Percentiles rank a stretch among this genome's conserved stretches.
These are phyloP conservation scores for Scaptomyza tumidula DNA, from an alignment of 2,888 invertebrate species.

Conservation along the genomic window DNA sequence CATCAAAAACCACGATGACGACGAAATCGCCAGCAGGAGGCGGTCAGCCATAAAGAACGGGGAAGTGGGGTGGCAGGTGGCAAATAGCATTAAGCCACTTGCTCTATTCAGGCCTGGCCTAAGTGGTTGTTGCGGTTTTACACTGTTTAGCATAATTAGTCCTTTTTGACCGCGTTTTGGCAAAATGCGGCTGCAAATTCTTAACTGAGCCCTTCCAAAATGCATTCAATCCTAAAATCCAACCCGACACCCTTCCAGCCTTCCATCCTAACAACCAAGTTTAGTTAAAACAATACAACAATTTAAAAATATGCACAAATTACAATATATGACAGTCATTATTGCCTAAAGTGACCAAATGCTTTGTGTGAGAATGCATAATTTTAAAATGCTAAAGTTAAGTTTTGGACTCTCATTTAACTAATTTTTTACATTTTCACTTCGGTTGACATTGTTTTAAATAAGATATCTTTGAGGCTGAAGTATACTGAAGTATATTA, in stretches of 20 bases:
- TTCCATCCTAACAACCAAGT: background rate
- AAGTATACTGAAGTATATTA: no score
- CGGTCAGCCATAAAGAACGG: background rate
- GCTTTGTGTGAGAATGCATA: no score
- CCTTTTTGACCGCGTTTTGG: slow-evolving; percentile 75
- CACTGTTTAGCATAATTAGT: slow-evolving; percentile 81
- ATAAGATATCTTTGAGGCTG: no score
- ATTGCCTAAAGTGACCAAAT: background rate
- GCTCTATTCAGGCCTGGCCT: slow-evolving; percentile 49
- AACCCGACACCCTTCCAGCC: background rate
- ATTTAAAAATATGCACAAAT: slow-evolving; percentile 21
- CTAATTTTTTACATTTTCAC: no score
- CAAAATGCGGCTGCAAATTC: slow-evolving; percentile 65
- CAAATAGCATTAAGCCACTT: slow-evolving; percentile 6
- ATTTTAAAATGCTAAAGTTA: no score
- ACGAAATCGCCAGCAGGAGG: background rate
- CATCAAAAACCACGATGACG: slow-evolving; percentile 25
- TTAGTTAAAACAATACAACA: slow-evolving; percentile 1
- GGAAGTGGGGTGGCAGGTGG: background rate
- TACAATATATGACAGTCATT: slow-evolving; percentile 18
- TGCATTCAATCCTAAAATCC: slow-evolving; percentile 23
- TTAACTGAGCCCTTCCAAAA: slow-evolving; percentile 33
- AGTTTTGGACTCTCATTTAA: no score
- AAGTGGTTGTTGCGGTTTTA: slow-evolving; percentile 76
- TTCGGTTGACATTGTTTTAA: background rate